phyloP scores from a whole-genome alignment of 2,797 vertebrate genomes.

The Pseudochirops corinnae region DNA sequence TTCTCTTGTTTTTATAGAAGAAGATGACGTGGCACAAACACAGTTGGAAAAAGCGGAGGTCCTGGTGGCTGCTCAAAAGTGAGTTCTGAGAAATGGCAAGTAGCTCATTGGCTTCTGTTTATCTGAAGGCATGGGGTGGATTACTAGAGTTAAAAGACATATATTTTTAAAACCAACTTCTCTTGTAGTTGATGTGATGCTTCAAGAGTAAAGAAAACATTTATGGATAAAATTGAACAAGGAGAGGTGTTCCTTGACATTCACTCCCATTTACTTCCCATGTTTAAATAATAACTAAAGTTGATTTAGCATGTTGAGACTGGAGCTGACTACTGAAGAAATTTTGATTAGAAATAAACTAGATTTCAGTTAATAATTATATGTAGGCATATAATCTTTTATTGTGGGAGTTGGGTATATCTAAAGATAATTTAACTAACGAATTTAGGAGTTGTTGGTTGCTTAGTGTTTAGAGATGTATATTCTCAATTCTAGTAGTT shows the following conservation, averaged over 20 bases:
- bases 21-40: constrained; percentile 56
- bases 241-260: not conserved
- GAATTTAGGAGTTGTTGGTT: not conserved
- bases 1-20: constrained; percentile 74
- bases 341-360: constrained; percentile 18
- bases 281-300: constrained; percentile 37
- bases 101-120: not conserved
- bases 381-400: not conserved
- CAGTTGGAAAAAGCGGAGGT: constrained; percentile 70
- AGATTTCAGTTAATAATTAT: constrained; percentile 17
- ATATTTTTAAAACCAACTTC: not conserved
- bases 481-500: constrained; percentile 12
- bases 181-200: not conserved
- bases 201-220: not conserved
- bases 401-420: not conserved
- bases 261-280: not conserved
- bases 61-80: constrained; percentile 82
- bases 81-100: constrained; percentile 62
- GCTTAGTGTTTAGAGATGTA: not conserved
- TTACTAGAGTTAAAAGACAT: not conserved
- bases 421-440: constrained; percentile 2
- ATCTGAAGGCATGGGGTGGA: not conserved
- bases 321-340: not conserved
- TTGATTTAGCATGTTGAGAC: constrained; percentile 29
- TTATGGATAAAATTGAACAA: not conserved